Base-by-base conservation (phyloP, 1,140 invertebrate genomes). In the Oppia nitens region DNA sequence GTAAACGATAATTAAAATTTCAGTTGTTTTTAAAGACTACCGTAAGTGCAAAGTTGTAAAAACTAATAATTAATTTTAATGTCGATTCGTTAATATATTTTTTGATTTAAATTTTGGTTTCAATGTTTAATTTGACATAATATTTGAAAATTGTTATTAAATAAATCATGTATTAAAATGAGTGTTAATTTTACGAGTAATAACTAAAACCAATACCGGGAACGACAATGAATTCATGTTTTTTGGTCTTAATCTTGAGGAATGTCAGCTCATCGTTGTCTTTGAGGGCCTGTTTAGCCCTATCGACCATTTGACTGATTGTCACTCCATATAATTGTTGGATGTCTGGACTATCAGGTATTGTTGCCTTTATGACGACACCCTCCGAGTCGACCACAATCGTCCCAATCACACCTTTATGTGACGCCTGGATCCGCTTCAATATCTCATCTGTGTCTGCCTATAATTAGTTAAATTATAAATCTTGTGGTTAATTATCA, bases 191-290 rank as follows among this genome's bases (percentile, higher is more conserved):
- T n/a, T 53, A 21, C 1, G 17, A 17, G 14, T 2, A 17, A n/a
- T n/a, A 58, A 23, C 21, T 14, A 27, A 27, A n/a, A 12, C 11
- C 23, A 57, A 29, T 50, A 62, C 61, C 61, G 20, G 62, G 62
- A 29, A 63, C 60, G 47, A 63, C 60, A 25, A 63, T 60, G 27
- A 62, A 63, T 56, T 63, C 62, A 40, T 45, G 56, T 26, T 60
- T 58, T 53, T 61, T 61, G 2, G 62, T 63, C 32, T 47, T 47
- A 9, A 63, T 63, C 32, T 62, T 57, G 1, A 63, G 45, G 28
- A 62, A 63, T 21, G 62, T 63, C 1, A 63, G 25, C 29, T 63
- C 62, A 55, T 62, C 62, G 47, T 62, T 63, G 20, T 63, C 62
- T 24, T 60, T 63, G 1, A 63, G 20, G 17, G 62, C 60, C n/a